Evolutionary conservation across 1,140 invertebrate genomes (phyloP), one percentile per base, ranked within the genome.

Genomic region (Drosophila dunni): DNA sequence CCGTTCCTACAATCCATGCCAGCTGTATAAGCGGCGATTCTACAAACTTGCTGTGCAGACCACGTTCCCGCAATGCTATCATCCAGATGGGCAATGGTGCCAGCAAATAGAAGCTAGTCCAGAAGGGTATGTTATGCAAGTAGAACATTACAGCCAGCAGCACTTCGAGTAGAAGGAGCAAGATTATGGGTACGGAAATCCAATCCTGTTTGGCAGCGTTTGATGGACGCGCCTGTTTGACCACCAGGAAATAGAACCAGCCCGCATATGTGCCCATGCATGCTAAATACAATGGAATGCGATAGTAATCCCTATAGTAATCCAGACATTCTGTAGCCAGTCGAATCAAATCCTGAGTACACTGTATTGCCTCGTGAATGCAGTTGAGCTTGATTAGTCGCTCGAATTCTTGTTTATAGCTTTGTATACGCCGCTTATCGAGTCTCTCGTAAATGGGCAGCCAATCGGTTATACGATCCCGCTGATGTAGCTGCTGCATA

Each of bases 261-360:
- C 95, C 95, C 40, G 96, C 42, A 89, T 95, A 96, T 5, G 95
- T 94, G 20, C 94, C 75, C 20, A 94, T 93, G 10, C 94, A 93
- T 53, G 93, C 93, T 63, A 93, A 85, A 66, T 95, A 93, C 6
- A 97, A 84, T 48, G 95, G 93, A 40, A 92, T 86, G 79, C 96
- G 94, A 90, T 96, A 96, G 92, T 97, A 97, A 66, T 94, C 94
- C 60, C 96, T 95, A 81, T 96, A 97, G 84, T 96, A 97, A 7
- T 93, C 92, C 5, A 97, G 83, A 20, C 95, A 96, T 62, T 93
- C 79, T 29, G 96, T 76, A 62, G 94, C 58, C 20, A 67, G 9
- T 1, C 57, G 7, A 13, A 79, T 81, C 3, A 85, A 56, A 2
- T 66, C 1, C 0, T 29, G 40, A 7, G 72, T 82, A 7, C 20